Conservation (phyloP, 2,797 vertebrate genomes). For the Chelonia mydas region DNA sequence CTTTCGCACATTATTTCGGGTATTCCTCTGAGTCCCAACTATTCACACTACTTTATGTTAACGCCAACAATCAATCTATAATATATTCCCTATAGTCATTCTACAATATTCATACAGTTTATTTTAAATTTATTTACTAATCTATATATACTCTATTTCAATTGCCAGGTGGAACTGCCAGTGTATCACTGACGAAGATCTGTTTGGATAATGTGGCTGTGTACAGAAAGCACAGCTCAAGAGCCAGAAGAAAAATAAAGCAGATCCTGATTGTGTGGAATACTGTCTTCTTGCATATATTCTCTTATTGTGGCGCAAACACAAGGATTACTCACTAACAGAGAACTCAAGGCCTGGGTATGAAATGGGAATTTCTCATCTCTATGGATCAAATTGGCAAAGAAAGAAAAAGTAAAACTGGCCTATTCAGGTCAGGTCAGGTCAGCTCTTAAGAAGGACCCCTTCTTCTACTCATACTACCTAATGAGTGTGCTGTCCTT, state of each 20-base stretch:
- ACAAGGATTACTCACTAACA: not conserved
- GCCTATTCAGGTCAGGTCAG: not conserved
- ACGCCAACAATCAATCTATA: not conserved
- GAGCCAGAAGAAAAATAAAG: slow-evolving; percentile 19
- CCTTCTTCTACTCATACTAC: slow-evolving; percentile 1
- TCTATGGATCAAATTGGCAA: not conserved
- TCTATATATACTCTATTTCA: not conserved
- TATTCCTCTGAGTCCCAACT: not conserved
- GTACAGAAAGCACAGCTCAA: slow-evolving; percentile 27
- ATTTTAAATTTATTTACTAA: slow-evolving; percentile 11
- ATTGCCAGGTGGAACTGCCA: not conserved
- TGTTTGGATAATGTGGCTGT: slow-evolving; percentile 15
- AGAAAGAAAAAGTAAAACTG: not conserved
- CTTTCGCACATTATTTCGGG: not conserved
- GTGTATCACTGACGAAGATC: slow-evolving; percentile 14
- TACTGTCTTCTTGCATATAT: not conserved
- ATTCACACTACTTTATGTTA: not conserved
- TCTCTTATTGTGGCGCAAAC: not conserved
- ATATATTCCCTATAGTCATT: not conserved
- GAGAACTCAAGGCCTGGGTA: not conserved
- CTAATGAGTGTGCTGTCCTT: slow-evolving; percentile 10
- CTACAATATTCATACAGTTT: not conserved
- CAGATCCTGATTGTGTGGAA: not conserved
- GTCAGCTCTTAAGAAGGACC: not conserved
- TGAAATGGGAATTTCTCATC: not conserved